Conservation (phyloP, 2,888 invertebrate genomes). For the Melolontha melolontha region DNA sequence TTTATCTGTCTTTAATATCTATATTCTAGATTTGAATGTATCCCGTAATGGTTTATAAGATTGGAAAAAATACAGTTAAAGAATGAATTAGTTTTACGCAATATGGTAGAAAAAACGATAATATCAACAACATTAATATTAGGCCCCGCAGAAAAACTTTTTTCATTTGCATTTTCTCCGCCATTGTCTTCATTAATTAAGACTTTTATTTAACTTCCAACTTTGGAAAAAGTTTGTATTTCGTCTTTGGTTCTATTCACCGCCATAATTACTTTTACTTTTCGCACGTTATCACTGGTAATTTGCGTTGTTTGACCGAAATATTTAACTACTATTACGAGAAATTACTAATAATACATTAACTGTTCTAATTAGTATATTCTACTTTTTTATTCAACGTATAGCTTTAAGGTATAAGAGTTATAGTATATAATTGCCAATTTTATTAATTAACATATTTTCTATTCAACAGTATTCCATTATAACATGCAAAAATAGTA, state of each 20-base stretch:
- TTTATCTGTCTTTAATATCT: no score
- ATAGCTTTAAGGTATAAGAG: no score
- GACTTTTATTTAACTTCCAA: constrained; percentile 42
- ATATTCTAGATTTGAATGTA: no score
- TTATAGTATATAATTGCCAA: no score
- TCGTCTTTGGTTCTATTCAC: background rate
- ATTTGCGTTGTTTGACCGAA: constrained; percentile 11
- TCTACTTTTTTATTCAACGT: no score
- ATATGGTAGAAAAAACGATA: constrained; percentile 34
- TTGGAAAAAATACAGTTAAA: background rate
- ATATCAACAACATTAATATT: constrained; percentile 41
- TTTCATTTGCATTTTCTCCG: constrained; percentile 43
- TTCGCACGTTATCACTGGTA: constrained; percentile 27
- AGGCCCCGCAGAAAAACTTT: constrained; percentile 40
- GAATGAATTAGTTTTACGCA: constrained; percentile 25
- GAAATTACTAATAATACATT: no score
- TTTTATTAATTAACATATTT: no score
- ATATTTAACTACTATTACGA: no score
- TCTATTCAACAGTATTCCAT: no score
- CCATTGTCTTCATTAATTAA: constrained; percentile 44
- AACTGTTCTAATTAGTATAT: no score
- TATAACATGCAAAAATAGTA: no score
- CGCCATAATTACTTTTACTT: constrained; percentile 29
- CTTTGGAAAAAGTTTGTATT: constrained; percentile 1
- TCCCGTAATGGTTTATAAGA: no score